Evolutionary conservation across 2,797 vertebrate species (phyloP), one percentile per base, ranked within the genome.

Genomic region (Chloroceryle inda): DNA sequence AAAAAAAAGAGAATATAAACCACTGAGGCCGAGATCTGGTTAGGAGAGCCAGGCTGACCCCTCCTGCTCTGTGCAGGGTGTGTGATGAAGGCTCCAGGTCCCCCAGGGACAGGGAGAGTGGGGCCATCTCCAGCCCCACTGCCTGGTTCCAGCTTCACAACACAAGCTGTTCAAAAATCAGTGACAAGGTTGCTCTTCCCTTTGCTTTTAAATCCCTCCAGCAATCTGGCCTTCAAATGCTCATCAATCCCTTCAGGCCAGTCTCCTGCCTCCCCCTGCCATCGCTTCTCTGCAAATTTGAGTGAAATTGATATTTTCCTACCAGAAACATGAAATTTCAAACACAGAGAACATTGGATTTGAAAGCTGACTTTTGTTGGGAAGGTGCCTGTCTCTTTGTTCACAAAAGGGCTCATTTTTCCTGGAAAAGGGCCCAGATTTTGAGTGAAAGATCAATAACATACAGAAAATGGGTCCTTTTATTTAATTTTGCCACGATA

Each of bases 351-450:
- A 92, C 85, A 74, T 0, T 72, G 69, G 35, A 88, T 94, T 95
- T 95, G 95, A 96, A 97, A 96, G 91, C 94, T 93, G 94, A 91
- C 96, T 96, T 96, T 93, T 94, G 87, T 92, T 95, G 89, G 92
- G 96, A 96, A 96, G 94, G 79, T 88, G 94, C 85, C 91, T 96
- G 89, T 85, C 85, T 94, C 94, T 94, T 92, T 95, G 92, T 94
- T 96, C 96, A 96, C 91, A 94, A 94, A 96, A 96, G 95, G 89
- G 73, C 92, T 97, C 94, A 75, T 96, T 96, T 97, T 94, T 94
- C 89, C 94, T 96, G 96, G 96, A 96, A 95, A 94, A 92, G 47
- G 96, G 96, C 96, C 91, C 92, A 96, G 96, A 94, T 96, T 96
- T 94, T 97, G 96, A 97, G 92, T 94, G 95, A 96, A 96, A 95